Evolutionary conservation across 1,140 invertebrate species (phyloP), one percentile per base, ranked within the genome.

Genomic region (Coptotermes formosanus): DNA sequence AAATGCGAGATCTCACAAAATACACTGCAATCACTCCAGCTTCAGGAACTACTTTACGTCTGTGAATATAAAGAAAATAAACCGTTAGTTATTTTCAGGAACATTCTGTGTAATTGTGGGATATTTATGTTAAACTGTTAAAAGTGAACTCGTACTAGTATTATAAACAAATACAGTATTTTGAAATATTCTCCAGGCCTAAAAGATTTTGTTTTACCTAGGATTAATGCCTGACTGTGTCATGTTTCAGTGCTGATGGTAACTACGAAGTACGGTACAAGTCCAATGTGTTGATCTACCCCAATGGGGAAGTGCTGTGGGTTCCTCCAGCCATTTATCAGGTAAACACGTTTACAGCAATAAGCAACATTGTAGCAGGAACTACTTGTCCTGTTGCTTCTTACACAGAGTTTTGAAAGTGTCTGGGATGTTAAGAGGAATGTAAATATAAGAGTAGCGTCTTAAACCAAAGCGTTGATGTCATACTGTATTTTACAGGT

Each of bases 251-350:
- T 91, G 97, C 97, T 89, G 97, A 99, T 91, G 97, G 97, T 55
- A 98, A 98, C 91, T 98, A 98, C 91, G 97, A 98, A 93, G 97
- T 98, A 52, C 94, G 98, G 87, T 99, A 99, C 92, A 98, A 99
- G 91, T 98, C 97, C 82, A 99, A 99, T 93, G 97, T 99, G 0
- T 93, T 99, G 19, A 98, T 99, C 88, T 98, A 98, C 91, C 95
- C 96, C 8, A 95, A 96, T 87, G 98, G 98, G 21, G 95, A 97
- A 92, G 96, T 99, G 0, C 92, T 99, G 59, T 99, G 98, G 98
- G 97, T 99, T 44, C 99, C 99, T 0, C 99, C 99, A 38, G 98
- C 99, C 69, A 99, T 99, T 90, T 99, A 99, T 91, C 96, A 95
- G 92, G 94, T 95, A 89, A 86, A 86, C 84, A 44, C 16, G 59